These are phyloP conservation scores for Crenichthys baileyi DNA, from an alignment of 2,797 vertebrate species.

Conservation along the genomic window DNA sequence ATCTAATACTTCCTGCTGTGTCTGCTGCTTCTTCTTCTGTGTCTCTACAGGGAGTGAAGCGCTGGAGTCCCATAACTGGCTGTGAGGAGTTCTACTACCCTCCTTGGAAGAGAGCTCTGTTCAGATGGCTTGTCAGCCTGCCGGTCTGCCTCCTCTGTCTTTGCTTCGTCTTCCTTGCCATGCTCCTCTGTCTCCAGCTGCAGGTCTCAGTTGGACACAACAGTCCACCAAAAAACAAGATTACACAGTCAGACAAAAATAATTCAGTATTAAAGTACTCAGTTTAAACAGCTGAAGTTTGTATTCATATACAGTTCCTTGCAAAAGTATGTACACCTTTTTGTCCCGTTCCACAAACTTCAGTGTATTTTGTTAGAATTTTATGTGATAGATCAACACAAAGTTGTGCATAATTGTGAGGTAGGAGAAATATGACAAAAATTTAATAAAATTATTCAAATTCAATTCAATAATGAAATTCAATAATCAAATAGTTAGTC, in stretches of 20 bases:
- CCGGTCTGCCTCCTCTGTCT: constrained; percentile 90
- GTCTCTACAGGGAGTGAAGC: constrained; percentile 83
- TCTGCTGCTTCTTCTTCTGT: background rate
- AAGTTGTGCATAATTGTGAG: no score
- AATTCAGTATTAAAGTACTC: background rate
- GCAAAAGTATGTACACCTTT: no score
- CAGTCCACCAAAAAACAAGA: background rate
- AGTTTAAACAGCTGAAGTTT: background rate
- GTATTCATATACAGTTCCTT: background rate
- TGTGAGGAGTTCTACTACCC: constrained; percentile 93
- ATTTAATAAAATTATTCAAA: no score
- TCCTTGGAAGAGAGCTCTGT: constrained; percentile 89
- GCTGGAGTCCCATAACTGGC: constrained; percentile 90
- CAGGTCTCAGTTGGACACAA: constrained; percentile 57
- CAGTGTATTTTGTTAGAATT: no score
- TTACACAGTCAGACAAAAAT: background rate
- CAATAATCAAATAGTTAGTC: no score
- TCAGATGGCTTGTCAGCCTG: constrained; percentile 91
- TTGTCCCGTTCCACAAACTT: no score
- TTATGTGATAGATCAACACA: no score
- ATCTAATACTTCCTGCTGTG: background rate
- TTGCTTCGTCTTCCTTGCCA: constrained; percentile 88
- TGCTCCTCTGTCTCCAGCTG: constrained; percentile 91
- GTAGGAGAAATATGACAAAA: no score
- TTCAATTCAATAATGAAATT: no score